Percentiles rank a stretch among this genome's conserved stretches.
Conservation (phyloP, 2,888 invertebrate genomes). For the Liodrosophila aerea region DNA sequence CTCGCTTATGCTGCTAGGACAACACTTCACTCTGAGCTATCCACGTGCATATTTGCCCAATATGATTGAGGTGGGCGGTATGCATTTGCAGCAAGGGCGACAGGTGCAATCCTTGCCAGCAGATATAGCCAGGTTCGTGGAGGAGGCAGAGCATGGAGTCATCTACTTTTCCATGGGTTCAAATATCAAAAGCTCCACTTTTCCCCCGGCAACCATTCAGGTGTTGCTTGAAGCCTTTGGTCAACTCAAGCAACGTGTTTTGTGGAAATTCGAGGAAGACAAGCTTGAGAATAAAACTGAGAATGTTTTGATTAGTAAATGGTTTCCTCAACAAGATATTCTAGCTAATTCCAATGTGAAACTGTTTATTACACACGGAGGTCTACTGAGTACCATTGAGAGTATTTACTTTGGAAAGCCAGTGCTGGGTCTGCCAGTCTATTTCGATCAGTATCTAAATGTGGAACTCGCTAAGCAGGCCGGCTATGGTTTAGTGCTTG, state of each 20-base stretch:
- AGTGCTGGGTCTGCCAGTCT: conserved; percentile 83
- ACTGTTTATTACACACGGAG: conserved; percentile 83
- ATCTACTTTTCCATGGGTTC: conserved; percentile 83
- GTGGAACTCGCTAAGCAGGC: conserved; percentile 81
- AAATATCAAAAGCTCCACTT: conserved; percentile 72
- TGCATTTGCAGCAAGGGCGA: conserved; percentile 75
- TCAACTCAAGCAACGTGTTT: conserved; percentile 65
- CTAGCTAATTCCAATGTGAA: conserved; percentile 83
- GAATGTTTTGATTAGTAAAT: conserved; percentile 79
- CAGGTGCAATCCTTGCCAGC: conserved; percentile 67
- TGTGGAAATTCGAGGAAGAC: conserved; percentile 82
- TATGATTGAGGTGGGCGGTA: conserved; percentile 81
- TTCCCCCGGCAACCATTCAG: conserved; percentile 62
- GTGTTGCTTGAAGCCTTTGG: conserved; percentile 58
- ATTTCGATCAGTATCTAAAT: conserved; percentile 83
- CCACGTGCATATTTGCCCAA: conserved; percentile 80
- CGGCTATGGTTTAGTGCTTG: conserved; percentile 81
- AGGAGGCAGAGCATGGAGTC: conserved; percentile 80
- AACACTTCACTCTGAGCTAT: conserved; percentile 76
- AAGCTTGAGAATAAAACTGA: conserved; percentile 64
- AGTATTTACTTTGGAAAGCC: conserved; percentile 83
- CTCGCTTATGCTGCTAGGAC: conserved; percentile 78
- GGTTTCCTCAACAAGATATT: conserved; percentile 83
- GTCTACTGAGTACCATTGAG: conserved; percentile 83
- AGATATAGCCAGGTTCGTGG: conserved; percentile 80